These are phyloP conservation scores for Aphaenogaster floridana DNA, from an alignment of 1,140 invertebrate species.

Conservation along the genomic window DNA sequence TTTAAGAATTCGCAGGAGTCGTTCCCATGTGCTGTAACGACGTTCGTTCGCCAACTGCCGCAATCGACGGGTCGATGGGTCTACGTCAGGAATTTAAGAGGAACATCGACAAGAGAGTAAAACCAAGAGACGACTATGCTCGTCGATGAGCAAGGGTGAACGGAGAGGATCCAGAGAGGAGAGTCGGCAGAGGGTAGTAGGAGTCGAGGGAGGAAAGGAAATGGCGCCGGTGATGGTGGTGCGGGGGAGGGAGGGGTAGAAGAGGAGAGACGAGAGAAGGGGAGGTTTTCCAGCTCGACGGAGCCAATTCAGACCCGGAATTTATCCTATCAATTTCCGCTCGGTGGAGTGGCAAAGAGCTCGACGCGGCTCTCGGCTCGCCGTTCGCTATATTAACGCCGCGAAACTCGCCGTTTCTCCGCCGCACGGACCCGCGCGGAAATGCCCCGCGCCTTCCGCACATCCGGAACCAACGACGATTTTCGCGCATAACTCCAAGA, in stretches of 20 bases:
- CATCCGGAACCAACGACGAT: conserved; percentile 27
- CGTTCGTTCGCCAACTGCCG: conserved; percentile 11
- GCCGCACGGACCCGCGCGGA: conserved; percentile 46
- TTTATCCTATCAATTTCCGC: conserved; percentile 90
- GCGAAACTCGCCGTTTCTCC: conserved; percentile 78
- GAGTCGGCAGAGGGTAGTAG: conserved; percentile 61
- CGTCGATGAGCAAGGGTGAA: conserved; percentile 6
- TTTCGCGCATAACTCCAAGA: conserved; percentile 42
- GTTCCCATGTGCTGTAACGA: conserved; percentile 16
- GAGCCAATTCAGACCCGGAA: conserved; percentile 89
- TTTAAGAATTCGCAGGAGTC: conserved; percentile 28
- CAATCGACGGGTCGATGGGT: conserved; percentile 39
- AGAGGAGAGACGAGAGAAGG: conserved; percentile 51
- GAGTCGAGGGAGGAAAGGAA: conserved; percentile 69
- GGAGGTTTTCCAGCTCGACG: conserved; percentile 88
- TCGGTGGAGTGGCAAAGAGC: conserved; percentile 89
- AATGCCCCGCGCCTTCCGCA: not conserved
- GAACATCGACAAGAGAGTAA: conserved; percentile 40
- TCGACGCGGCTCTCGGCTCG: conserved; percentile 81
- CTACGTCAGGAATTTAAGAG: conserved; percentile 35
- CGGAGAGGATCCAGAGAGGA: conserved; percentile 61
- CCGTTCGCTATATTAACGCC: conserved; percentile 86
- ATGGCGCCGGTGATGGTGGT: conserved; percentile 63
- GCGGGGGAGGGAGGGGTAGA: conserved; percentile 17
- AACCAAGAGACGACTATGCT: conserved; percentile 37